Percentiles rank a stretch among this genome's conserved stretches.
Conservation (phyloP, 2,888 invertebrate genomes). For the Drosophila cracens region DNA sequence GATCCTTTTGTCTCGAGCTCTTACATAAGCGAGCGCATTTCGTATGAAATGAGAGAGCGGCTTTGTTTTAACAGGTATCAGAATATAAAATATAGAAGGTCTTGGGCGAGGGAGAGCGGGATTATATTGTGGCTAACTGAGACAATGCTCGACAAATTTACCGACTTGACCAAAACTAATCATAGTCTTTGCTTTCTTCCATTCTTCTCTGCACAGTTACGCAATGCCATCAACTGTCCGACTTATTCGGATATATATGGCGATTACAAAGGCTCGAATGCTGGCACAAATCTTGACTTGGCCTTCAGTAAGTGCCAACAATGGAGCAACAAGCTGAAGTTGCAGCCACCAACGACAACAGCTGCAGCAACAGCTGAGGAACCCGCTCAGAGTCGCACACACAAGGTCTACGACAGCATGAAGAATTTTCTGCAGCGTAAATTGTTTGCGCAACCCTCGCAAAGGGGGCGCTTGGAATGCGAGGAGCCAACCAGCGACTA, state of each 20-base stretch:
- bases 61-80: conserved; percentile 30
- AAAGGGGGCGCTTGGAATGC: conserved; percentile 25
- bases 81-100: no score
- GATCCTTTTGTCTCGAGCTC: conserved; percentile 36
- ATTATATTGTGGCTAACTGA: conserved; percentile 16
- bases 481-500: conserved; percentile 78
- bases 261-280: conserved; percentile 49
- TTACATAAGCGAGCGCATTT: conserved; percentile 47
- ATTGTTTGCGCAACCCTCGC: conserved; percentile 75
- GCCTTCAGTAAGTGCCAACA: conserved; percentile 77
- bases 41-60: conserved; percentile 52
- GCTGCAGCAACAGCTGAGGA: conserved; percentile 24
- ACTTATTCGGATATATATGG: conserved; percentile 74
- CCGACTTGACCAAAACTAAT: conserved; percentile 59
- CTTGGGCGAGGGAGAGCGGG: background rate
- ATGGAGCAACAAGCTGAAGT: conserved; percentile 78
- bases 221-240: conserved; percentile 75
- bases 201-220: conserved; percentile 49
- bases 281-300: conserved; percentile 69
- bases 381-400: conserved; percentile 68
- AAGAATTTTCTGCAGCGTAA: conserved; percentile 82
- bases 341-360: conserved; percentile 42
- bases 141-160: conserved; percentile 35
- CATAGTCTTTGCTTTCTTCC: conserved; percentile 24
- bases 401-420: conserved; percentile 84